phyloP scores from a whole-genome alignment of 2,113 vertebrate species.

The Pelodiscus sinensis region DNA sequence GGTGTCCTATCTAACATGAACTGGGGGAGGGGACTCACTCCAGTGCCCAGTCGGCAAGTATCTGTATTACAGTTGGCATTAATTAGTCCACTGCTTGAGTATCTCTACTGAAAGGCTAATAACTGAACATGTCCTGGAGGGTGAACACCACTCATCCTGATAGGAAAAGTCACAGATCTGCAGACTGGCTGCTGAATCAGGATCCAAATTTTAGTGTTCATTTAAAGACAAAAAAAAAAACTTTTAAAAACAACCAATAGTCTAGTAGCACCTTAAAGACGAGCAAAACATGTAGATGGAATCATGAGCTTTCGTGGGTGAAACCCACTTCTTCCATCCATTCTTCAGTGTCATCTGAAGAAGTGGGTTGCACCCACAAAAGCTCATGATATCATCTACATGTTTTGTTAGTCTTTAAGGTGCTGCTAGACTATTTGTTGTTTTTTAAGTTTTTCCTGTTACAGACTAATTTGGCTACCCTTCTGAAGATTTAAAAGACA shows the following conservation, averaged over 20 bases:
- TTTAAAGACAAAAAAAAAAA: background rate
- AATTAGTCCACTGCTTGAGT: background rate
- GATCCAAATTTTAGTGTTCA: background rate
- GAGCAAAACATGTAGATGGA: too few species aligned
- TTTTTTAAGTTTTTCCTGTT: too few species aligned
- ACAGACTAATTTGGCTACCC: too few species aligned
- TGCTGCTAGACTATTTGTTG: too few species aligned
- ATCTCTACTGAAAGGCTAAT: background rate
- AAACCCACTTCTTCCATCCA: too few species aligned
- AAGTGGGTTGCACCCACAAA: too few species aligned
- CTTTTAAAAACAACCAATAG: too few species aligned
- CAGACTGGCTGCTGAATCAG: rapidly evolving
- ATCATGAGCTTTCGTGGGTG: too few species aligned
- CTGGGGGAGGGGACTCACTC: background rate
- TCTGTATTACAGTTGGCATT: background rate
- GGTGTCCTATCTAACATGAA: background rate
- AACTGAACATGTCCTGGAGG: background rate
- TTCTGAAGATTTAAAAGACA: background rate
- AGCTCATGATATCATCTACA: too few species aligned
- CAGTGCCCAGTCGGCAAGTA: background rate
- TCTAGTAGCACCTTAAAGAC: too few species aligned
- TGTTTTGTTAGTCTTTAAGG: too few species aligned
- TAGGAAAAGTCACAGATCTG: background rate
- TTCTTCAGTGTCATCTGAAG: too few species aligned
- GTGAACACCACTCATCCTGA: background rate